Evolutionary conservation across 1,140 invertebrate genomes (phyloP).

Genomic region (Wiebesia pumilae): DNA sequence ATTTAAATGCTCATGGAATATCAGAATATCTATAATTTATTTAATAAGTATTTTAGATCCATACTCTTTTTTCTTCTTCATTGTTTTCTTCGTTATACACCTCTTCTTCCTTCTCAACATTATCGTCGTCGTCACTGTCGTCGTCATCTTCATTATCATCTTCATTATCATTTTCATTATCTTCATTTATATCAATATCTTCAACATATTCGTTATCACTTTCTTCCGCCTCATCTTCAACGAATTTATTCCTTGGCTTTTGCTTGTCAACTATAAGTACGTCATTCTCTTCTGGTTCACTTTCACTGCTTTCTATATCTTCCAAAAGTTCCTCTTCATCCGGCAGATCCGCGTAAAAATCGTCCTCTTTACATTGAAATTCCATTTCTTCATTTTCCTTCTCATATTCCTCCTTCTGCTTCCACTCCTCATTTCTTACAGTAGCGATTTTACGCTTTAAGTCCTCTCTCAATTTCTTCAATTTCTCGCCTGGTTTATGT

Average conservation of each 20-base stretch:
- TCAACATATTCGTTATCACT: constrained; percentile 60
- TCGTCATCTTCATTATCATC: constrained; percentile 66
- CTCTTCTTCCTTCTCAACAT: constrained; percentile 57
- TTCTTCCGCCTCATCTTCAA: constrained; percentile 70
- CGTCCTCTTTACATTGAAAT: constrained; percentile 57
- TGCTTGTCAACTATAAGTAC: constrained; percentile 59
- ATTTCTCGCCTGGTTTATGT: constrained; percentile 77
- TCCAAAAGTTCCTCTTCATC: constrained; percentile 61
- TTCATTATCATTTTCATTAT: constrained; percentile 67
- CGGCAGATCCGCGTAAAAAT: constrained; percentile 54
- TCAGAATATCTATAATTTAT: not conserved
- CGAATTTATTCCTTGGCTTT: constrained; percentile 61
- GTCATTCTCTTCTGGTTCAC: constrained; percentile 65
- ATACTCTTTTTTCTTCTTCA: constrained; percentile 23
- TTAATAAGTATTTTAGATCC: not conserved
- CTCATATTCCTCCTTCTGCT: constrained; percentile 75
- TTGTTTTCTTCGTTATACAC: constrained; percentile 63
- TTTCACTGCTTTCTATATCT: constrained; percentile 63
- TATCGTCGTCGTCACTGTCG: constrained; percentile 59
- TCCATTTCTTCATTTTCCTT: constrained; percentile 60
- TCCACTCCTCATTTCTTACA: constrained; percentile 79
- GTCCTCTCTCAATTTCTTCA: constrained; percentile 78
- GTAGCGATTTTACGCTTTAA: constrained; percentile 79
- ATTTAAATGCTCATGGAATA: not conserved
- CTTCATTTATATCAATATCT: constrained; percentile 70